Conservation (phyloP, 1,140 invertebrate species). For the Heliconius eleuchia region DNA sequence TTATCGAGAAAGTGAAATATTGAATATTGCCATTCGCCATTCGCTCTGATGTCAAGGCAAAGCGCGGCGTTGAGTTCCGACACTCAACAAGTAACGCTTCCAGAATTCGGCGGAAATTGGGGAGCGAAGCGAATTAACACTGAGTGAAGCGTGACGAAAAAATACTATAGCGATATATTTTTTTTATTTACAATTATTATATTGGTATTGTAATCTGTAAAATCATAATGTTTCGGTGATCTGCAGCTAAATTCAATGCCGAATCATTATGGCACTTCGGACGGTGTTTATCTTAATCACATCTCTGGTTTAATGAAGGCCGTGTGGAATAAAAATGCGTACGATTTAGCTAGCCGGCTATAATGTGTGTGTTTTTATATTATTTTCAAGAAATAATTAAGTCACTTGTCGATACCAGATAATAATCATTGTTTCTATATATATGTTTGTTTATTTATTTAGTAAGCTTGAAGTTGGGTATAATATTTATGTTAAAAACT, state of each 20-base stretch:
- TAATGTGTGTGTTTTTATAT: constrained; percentile 29
- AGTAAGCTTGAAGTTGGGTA: neutral
- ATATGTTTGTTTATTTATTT: neutral
- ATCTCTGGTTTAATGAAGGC: constrained; percentile 34
- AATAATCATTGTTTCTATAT: constrained; percentile 15
- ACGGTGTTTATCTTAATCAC: constrained; percentile 26
- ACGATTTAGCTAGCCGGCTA: constrained; percentile 24
- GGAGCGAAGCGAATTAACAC: no score
- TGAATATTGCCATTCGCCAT: neutral
- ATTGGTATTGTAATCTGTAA: constrained; percentile 35
- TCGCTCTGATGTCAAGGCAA: no score
- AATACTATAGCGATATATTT: no score
- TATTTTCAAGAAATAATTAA: constrained; percentile 33
- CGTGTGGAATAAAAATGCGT: constrained; percentile 24
- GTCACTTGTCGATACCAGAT: constrained; percentile 18
- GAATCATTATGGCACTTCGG: constrained; percentile 10
- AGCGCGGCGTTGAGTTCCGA: no score
- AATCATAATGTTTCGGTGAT: constrained; percentile 38
- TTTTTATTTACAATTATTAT: neutral
- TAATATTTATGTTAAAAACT: neutral
- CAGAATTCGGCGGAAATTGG: no score
- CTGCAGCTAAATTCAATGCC: constrained; percentile 37
- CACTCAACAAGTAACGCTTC: no score
- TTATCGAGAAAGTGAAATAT: neutral
- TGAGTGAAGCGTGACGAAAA: no score